Percentiles rank a stretch among this genome's conserved stretches.
phyloP scores from a whole-genome alignment of 1,140 invertebrate genomes.

The Zaprionus nigranus region DNA sequence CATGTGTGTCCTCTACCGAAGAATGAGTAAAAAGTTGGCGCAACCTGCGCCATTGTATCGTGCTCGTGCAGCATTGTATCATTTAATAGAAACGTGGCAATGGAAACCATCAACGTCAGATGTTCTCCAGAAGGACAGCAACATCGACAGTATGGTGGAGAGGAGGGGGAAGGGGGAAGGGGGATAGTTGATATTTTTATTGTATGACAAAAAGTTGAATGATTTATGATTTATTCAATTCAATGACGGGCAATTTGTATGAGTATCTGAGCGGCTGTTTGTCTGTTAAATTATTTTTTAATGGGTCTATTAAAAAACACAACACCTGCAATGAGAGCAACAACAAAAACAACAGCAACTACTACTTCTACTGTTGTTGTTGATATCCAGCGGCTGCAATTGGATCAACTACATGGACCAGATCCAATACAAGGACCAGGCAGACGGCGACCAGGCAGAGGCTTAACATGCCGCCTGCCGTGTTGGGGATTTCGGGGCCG shows the following conservation, averaged over 20 bases:
- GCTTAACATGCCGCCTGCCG: conserved; percentile 50
- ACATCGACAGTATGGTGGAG: not conserved
- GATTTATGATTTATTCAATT: conserved; percentile 81
- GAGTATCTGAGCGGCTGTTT: conserved; percentile 45
- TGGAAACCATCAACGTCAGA: conserved; percentile 55
- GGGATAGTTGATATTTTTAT: conserved; percentile 43
- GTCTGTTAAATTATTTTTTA: conserved; percentile 80
- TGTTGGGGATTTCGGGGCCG: conserved; percentile 66
- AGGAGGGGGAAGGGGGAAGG: not conserved
- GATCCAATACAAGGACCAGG: conserved; percentile 7
- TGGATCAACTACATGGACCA: conserved; percentile 46
- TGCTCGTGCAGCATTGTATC: conserved; percentile 44
- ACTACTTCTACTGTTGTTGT: conserved; percentile 13
- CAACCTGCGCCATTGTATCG: conserved; percentile 61
- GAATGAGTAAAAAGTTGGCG: conserved; percentile 62
- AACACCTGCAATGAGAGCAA: conserved; percentile 64
- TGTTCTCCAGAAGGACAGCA: conserved; percentile 29
- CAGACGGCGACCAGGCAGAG: not conserved
- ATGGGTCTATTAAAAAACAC: conserved; percentile 81
- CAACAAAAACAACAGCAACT: conserved; percentile 63
- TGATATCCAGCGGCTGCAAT: conserved; percentile 46
- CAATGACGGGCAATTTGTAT: conserved; percentile 46
- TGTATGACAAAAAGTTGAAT: conserved; percentile 71
- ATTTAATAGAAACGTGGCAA: conserved; percentile 69
- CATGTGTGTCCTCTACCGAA: not conserved